These are phyloP conservation scores for Darevskia nairensis DNA, from an alignment of 2,797 vertebrate genomes.

Conservation along the genomic window DNA sequence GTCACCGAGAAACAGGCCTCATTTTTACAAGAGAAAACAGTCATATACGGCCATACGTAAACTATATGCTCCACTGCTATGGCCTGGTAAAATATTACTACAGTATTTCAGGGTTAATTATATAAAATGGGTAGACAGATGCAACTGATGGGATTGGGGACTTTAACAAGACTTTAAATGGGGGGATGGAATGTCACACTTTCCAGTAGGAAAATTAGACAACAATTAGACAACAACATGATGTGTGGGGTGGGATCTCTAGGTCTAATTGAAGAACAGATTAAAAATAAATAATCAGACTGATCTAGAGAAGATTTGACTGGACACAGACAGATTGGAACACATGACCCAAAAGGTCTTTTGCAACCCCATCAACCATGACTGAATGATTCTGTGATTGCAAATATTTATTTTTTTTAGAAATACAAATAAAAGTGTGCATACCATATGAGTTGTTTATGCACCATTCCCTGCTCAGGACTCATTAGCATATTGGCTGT, in stretches of 20 bases:
- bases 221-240: conserved; percentile 23
- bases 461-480: conserved; percentile 46
- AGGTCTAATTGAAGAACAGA: neutral
- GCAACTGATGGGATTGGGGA: neutral
- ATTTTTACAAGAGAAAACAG: neutral
- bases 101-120: neutral
- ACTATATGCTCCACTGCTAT: neutral
- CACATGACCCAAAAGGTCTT: conserved; percentile 31
- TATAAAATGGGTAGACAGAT: neutral
- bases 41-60: neutral
- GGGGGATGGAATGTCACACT: neutral
- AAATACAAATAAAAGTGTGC: conserved; percentile 21
- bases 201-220: neutral
- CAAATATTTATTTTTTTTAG: conserved; percentile 4
- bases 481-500: conserved; percentile 46
- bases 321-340: conserved; percentile 39
- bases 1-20: neutral
- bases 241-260: neutral
- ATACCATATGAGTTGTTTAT: conserved; percentile 23
- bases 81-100: neutral
- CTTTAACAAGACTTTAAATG: neutral
- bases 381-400: conserved; percentile 40
- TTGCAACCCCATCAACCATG: conserved; percentile 32
- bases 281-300: conserved; percentile 31
- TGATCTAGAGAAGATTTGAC: neutral